Evolutionary conservation across 2,113 vertebrate genomes (phyloP), one percentile per base, ranked within the genome.

Genomic region (Myxocyprinus asiaticus): DNA sequence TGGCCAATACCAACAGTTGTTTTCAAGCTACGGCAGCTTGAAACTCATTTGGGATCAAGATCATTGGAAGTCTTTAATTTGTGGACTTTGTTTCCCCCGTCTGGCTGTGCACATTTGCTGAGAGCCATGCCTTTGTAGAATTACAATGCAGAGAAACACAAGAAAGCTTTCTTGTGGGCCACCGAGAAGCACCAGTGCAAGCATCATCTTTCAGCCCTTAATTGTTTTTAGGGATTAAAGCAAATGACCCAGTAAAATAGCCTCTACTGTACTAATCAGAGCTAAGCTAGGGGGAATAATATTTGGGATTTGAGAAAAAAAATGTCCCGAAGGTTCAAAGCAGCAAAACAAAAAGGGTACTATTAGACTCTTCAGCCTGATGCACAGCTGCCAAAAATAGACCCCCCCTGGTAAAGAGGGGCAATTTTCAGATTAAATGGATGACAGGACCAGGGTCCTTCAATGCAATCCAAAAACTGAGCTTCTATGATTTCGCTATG

Each of bases 351-450:
- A 92, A 88, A 93, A 92, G 87, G 73, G 87, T 82, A 90, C 88
- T 92, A 88, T 93, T 68, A 61, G 86, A 72, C 86, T 85, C 3
- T 84, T 83, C 82, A 84, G 81, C 77, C 58, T 44, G 61, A 61
- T 62, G 81, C 76, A 81, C 88, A 91, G 90, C 89, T 91, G 92
- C 87, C 89, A 88, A 86, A 85, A 83, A 72, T 56, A 3, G 22
- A 33, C 22, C 22, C 22, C 74, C 75, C 72, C 50, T 3, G 61
- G 67, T 17, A 83, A 83, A 79, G 90, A 89, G 86, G 83, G 76
- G 89, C 88, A 93, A 92, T 93, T 92, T 92, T 92, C 91, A 92
- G 91, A 93, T 93, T 90, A 93, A 33, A 89, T 91, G 83, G 67
- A 87, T 84, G 83, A 88, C 87, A 87, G 88, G 85, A 88, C 86